Evolutionary conservation across 2,888 invertebrate species (phyloP), one percentile per base, ranked within the genome.

Genomic region (Incurvaria masculella): DNA sequence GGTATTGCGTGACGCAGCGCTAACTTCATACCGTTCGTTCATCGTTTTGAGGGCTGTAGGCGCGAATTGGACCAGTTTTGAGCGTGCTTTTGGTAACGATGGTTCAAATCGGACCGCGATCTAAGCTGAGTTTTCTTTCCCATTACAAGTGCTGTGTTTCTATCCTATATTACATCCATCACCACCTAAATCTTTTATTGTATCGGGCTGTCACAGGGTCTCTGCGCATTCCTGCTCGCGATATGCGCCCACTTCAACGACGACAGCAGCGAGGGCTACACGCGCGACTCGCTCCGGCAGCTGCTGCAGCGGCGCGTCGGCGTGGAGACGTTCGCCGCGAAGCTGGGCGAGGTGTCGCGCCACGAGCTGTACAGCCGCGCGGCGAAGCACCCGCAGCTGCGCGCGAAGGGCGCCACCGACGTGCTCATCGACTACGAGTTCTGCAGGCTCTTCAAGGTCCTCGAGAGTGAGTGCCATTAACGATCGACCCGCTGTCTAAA

Each of bases 401-500:
- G 87, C 42, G 90, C 88, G 11, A 87, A 87, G 65, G 79, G 83
- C 47, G 76, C 91, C 2, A 75, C 78, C 1, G 96, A 97, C 53
- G 81, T 97, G 17, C 75, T 97, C 47, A 81, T 99, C 40, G 98
- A 99, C 69, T 94, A 92, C 65, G 94, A 97, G 71, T 99, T 97
- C 76, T 96, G 97, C 61, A 86, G 88, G 61, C 78, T 97, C 21
- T 93, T 94, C 66, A 97, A 95, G 69, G 83, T 82, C 1, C 68
- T 91, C 26, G 92, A 92, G 73, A 79, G 87, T 86, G 58, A 65
- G 68, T 63, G n/a, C n/a, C n/a, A n/a, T n/a, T n/a, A n/a, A n/a
- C n/a, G n/a, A n/a, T n/a, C n/a, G n/a, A n/a, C n/a, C n/a, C n/a
- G n/a, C n/a, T n/a, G n/a, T n/a, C n/a, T n/a, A n/a, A n/a, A n/a